phyloP scores from a whole-genome alignment of 2,113 vertebrate species.

The Azemiops feae region DNA sequence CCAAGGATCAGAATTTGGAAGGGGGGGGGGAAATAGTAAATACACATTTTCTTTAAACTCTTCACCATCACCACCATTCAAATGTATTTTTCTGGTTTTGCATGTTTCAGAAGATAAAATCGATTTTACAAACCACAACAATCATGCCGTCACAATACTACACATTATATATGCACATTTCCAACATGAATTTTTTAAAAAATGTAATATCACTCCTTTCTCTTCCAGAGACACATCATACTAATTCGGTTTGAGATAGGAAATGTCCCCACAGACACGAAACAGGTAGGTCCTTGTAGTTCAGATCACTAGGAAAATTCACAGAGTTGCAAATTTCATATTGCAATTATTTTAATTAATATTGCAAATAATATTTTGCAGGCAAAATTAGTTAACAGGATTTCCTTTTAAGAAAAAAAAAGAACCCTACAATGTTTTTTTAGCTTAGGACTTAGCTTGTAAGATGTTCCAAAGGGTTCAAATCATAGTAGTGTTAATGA shows the following conservation, averaged over 20 bases:
- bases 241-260: background rate
- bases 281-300: background rate
- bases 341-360: background rate
- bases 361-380: background rate
- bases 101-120: background rate
- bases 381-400: background rate
- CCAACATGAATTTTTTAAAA: background rate
- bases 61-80: background rate
- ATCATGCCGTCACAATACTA: background rate
- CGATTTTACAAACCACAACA: background rate
- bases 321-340: background rate
- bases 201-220: background rate
- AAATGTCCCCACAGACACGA: background rate
- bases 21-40: background rate
- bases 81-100: background rate
- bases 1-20: background rate
- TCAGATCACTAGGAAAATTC: background rate
- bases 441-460: background rate
- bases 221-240: background rate
- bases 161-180: background rate
- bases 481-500: background rate
- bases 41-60: background rate
- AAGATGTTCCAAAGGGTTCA: background rate
- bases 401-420: background rate
- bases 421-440: background rate